Evolutionary conservation across 2,888 invertebrate genomes (phyloP), one percentile per base, ranked within the genome.

Genomic region (Rhyacophila evoluta): DNA sequence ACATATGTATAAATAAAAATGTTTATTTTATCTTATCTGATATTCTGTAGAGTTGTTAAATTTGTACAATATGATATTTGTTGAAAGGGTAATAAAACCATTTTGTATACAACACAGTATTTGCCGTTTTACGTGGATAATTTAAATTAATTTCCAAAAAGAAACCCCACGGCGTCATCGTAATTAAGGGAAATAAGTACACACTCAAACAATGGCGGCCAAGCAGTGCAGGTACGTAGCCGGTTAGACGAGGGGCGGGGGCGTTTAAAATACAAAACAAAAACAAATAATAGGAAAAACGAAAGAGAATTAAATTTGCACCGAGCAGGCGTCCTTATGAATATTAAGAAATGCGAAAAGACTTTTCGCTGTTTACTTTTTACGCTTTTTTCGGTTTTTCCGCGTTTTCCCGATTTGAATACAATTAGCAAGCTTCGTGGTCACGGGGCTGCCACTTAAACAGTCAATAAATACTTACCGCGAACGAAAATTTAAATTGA

Each of bases 381-480:
- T 55, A 55, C 55, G 55, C 19, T 55, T 55, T 55, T 55, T 55
- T 55, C 55, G 19, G 55, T 15, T 55, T 55, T 55, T 55, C 25
- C 55, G 4, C 55, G 55, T 55, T 55, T 55, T 55, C 55, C 41
- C 76, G 78, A 81, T 81, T 81, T 81, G 79, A 81, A 81, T 81
- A 81, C 80, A 81, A 78, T 81, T 81, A 81, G 78, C 75, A 19
- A 25, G 55, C 25, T 55, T 10, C 19, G 55, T 19, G 55, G 55
- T 25, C 19, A 10, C 55, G 55, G 55, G 55, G 55, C 19, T 55
- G 55, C 55, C 55, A 55, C 55, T 10, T 55, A 55, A 55, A 19
- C 55, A 55, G 55, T 10, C 55, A 19, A 55, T 55, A 55, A 55
- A 55, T 55, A 25, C 55, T 19, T 8, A 10, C 55, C 2, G 19